Conservation (phyloP, 2,113 vertebrate genomes). For the Shinisaurus crocodilurus region DNA sequence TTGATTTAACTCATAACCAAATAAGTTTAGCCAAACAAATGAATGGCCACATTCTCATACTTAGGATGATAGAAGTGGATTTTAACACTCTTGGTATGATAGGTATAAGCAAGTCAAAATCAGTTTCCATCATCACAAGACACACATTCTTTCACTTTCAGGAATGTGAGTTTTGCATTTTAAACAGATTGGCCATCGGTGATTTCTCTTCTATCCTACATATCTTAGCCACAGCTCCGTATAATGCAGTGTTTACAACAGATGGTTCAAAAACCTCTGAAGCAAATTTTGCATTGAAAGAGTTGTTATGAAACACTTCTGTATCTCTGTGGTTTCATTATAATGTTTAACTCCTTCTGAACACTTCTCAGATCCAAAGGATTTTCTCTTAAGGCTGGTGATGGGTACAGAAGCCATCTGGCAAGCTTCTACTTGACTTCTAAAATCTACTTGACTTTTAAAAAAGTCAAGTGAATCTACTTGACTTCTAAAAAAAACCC, state of each 20-base stretch:
- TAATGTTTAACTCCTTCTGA: constrained; percentile 22
- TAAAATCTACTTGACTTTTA: constrained; percentile 18
- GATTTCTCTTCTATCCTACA: background rate
- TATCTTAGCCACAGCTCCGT: constrained; percentile 26
- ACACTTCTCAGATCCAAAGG: constrained; percentile 20
- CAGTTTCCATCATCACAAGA: background rate
- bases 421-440: constrained; percentile 20
- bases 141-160: background rate
- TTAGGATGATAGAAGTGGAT: background rate
- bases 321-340: constrained; percentile 11
- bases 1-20: background rate
- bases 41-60: background rate
- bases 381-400: constrained; percentile 26
- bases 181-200: background rate
- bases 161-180: background rate
- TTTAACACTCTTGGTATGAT: background rate
- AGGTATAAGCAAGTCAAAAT: background rate
- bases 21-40: background rate
- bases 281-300: background rate
- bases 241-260: constrained; percentile 38
- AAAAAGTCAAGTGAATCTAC: background rate
- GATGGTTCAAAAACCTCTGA: constrained; percentile 30
- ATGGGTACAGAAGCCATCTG: constrained; percentile 46
- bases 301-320: constrained; percentile 11
- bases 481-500: constrained; percentile 12